These are phyloP conservation scores for Hypercompe scribonia DNA, from an alignment of 2,888 invertebrate species.

Conservation along the genomic window DNA sequence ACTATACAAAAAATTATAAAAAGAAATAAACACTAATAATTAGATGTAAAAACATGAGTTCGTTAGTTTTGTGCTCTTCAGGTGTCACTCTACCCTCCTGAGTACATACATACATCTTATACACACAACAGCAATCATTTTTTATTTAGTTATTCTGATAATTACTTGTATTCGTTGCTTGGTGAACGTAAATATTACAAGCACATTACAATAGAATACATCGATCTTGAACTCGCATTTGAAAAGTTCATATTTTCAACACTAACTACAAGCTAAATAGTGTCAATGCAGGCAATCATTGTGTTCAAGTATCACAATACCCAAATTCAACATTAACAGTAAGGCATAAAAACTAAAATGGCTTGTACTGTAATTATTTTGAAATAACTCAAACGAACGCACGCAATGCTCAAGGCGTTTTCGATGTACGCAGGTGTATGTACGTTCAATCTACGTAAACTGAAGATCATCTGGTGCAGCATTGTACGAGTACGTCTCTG, in stretches of 20 bases:
- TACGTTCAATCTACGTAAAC: conserved; percentile 63
- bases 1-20: not conserved
- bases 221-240: conserved; percentile 9
- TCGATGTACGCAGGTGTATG: conserved; percentile 24
- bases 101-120: not conserved
- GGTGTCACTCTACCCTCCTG: not conserved
- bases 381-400: conserved; percentile 21
- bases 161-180: conserved; percentile 3
- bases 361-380: conserved; percentile 19
- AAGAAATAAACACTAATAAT: not conserved
- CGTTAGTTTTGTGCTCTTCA: not conserved
- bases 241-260: conserved; percentile 19
- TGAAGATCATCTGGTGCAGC: conserved; percentile 42
- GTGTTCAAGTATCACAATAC: not conserved
- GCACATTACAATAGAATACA: conserved; percentile 13
- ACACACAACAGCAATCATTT: not conserved
- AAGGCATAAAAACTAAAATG: conserved; percentile 16
- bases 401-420: conserved; percentile 36
- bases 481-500: conserved; percentile 32
- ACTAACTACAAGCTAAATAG: conserved; percentile 17
- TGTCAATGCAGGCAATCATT: conserved; percentile 22
- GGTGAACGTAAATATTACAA: not conserved
- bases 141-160: conserved; percentile 1
- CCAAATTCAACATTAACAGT: conserved; percentile 22
- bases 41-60: not conserved